Evolutionary conservation across 53 echinoderm and acorn worm genomes (phyloP).

Genomic region (Echinometra lucunter): DNA sequence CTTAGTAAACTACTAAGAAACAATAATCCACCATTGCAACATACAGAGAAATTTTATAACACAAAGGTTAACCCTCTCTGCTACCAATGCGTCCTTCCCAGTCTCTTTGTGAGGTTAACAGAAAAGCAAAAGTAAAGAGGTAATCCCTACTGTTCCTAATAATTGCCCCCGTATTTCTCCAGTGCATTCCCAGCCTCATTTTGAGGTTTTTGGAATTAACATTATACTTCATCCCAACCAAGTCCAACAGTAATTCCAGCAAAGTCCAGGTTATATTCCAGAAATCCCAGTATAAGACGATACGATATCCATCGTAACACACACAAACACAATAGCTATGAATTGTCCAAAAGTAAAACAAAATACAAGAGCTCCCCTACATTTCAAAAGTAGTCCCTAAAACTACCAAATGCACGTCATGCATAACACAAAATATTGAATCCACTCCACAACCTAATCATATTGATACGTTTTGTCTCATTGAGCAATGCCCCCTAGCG

Average conservation of each 20-base stretch:
- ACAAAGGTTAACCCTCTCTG: slow-evolving; percentile 11
- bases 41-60: slow-evolving; percentile 2
- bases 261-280: background rate
- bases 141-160: too few relatives aligned
- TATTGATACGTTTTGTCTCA: slow-evolving; percentile 13
- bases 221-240: slow-evolving; percentile 30
- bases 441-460: background rate
- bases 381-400: slow-evolving; percentile 11
- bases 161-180: too few relatives aligned
- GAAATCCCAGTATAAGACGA: slow-evolving; percentile 17
- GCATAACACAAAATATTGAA: slow-evolving; percentile 2
- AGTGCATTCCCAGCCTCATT: background rate
- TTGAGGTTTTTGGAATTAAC: background rate
- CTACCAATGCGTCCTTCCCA: slow-evolving; percentile 15
- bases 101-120: slow-evolving; percentile 7
- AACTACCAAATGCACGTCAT: slow-evolving; percentile 15
- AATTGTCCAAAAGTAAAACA: slow-evolving; percentile 19
- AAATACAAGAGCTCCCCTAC: background rate
- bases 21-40: slow-evolving; percentile 14
- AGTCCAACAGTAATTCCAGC: slow-evolving; percentile 25
- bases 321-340: slow-evolving; percentile 4
- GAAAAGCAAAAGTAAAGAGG: too few relatives aligned
- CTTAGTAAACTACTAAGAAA: slow-evolving; percentile 29
- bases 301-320: slow-evolving; percentile 30
- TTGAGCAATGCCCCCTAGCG: slow-evolving; percentile 11